Evolutionary conservation across 2,113 vertebrate species (phyloP).

Genomic region (Plestiodon gilberti): DNA sequence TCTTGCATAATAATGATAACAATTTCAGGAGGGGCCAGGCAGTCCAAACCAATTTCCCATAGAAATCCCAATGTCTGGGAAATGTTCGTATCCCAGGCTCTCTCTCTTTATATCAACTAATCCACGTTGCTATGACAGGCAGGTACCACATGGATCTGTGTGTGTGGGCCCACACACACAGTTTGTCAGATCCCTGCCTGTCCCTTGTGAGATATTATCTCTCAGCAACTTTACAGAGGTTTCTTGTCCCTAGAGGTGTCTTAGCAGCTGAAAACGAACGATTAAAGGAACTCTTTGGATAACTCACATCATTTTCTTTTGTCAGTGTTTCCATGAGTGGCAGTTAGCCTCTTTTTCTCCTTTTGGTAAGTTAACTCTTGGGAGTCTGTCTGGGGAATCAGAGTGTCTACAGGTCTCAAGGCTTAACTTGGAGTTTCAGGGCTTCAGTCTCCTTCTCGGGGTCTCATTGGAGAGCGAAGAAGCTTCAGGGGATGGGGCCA

Average conservation of each 20-base stretch:
- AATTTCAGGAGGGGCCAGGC: not conserved
- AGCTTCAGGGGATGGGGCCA: too few species aligned
- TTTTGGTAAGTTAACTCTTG: not conserved
- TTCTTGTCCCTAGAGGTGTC: not conserved
- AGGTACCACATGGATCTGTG: too few species aligned
- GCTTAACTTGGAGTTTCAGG: not conserved
- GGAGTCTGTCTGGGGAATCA: too few species aligned
- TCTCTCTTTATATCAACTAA: not conserved
- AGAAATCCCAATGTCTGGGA: not conserved
- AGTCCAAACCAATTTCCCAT: not conserved
- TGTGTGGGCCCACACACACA: not conserved
- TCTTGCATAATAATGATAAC: not conserved
- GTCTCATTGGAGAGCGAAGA: not conserved
- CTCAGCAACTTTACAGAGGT: not conserved
- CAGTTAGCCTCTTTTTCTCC: not conserved
- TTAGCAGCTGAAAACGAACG: not conserved
- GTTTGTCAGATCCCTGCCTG: not conserved
- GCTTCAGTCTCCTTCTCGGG: not conserved
- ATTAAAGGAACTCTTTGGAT: constrained; percentile 31
- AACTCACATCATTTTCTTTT: not conserved
- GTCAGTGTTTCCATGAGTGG: rapidly evolving
- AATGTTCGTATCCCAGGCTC: too few species aligned
- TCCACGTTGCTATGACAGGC: not conserved
- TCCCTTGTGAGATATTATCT: not conserved
- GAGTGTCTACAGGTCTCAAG: not conserved